phyloP scores from a whole-genome alignment of 2,113 vertebrate species.

The Sinocyclocheilus rhinocerous region DNA sequence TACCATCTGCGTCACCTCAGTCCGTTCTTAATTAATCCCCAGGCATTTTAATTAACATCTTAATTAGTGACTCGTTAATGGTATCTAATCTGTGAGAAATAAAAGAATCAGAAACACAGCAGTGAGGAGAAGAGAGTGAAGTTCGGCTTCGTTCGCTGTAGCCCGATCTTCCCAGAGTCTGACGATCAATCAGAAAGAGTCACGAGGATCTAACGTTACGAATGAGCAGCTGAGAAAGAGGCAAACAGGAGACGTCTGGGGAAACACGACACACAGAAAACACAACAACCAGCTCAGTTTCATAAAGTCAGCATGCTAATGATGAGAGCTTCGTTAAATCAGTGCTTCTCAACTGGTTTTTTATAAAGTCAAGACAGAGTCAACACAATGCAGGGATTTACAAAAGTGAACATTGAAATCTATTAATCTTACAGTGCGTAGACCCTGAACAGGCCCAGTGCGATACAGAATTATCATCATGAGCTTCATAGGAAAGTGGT shows the following conservation, averaged over 20 bases:
- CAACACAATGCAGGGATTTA: not conserved
- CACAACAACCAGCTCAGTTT: no score
- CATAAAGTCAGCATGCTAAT: no score
- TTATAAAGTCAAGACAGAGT: not conserved
- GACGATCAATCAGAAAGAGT: no score
- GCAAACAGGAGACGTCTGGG: no score
- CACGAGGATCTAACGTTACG: no score
- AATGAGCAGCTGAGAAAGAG: no score
- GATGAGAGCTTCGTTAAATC: not conserved
- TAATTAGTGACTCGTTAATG: constrained; percentile 58
- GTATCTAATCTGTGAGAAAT: constrained; percentile 17
- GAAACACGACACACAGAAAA: no score
- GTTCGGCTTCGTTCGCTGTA: no score
- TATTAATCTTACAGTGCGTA: not conserved
- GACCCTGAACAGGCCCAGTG: not conserved
- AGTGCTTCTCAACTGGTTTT: not conserved
- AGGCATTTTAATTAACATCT: constrained; percentile 56
- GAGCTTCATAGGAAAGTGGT: not conserved
- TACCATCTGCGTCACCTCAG: constrained; percentile 19
- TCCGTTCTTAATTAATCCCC: constrained; percentile 67
- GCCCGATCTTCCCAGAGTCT: no score
- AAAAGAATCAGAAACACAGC: not conserved
- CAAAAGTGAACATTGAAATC: not conserved
- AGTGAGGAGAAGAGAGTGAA: not conserved
- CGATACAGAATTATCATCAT: not conserved